Evolutionary conservation across 2,113 vertebrate genomes (phyloP).

Genomic region (Synchiropus splendidus): DNA sequence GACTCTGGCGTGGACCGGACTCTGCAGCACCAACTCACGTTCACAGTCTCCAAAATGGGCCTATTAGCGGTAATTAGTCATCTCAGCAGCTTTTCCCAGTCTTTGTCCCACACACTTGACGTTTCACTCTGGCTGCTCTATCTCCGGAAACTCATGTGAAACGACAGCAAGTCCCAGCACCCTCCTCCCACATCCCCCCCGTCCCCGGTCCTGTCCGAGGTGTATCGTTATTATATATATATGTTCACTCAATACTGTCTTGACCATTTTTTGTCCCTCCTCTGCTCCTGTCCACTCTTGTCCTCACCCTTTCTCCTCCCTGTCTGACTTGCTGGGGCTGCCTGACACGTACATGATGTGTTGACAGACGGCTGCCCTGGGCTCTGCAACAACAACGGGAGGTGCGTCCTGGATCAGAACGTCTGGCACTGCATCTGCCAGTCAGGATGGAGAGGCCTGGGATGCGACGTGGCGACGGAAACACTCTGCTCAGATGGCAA

Average conservation of each 20-base stretch:
- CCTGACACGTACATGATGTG: constrained; percentile 54
- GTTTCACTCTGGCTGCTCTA: constrained; percentile 2
- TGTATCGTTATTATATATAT: constrained; percentile 60
- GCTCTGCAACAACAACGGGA: constrained; percentile 95
- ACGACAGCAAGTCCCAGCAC: constrained; percentile 80
- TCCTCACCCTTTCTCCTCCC: constrained; percentile 63
- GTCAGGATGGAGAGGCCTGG: constrained; percentile 93
- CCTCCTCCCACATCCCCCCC: constrained; percentile 1
- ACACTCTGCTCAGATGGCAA: constrained; percentile 93
- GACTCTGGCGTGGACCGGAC: too few species aligned
- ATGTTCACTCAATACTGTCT: constrained; percentile 55
- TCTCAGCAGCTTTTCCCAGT: constrained; percentile 2
- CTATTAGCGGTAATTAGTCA: too few species aligned
- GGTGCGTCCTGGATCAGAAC: constrained; percentile 93
- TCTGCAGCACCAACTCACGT: constrained; percentile 1
- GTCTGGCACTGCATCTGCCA: constrained; percentile 98
- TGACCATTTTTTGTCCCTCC: constrained; percentile 37
- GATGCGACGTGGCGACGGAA: constrained; percentile 95
- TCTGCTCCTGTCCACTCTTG: constrained; percentile 41
- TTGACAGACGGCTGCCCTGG: constrained; percentile 94
- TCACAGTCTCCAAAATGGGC: neutral
- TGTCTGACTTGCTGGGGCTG: constrained; percentile 9
- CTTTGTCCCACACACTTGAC: neutral
- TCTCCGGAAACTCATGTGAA: constrained; percentile 80
- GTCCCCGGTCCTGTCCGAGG: constrained; percentile 76